Percentiles rank a stretch among this genome's conserved stretches.
These are phyloP conservation scores for Lymantria dispar DNA, from an alignment of 2,888 invertebrate species.

Conservation along the genomic window DNA sequence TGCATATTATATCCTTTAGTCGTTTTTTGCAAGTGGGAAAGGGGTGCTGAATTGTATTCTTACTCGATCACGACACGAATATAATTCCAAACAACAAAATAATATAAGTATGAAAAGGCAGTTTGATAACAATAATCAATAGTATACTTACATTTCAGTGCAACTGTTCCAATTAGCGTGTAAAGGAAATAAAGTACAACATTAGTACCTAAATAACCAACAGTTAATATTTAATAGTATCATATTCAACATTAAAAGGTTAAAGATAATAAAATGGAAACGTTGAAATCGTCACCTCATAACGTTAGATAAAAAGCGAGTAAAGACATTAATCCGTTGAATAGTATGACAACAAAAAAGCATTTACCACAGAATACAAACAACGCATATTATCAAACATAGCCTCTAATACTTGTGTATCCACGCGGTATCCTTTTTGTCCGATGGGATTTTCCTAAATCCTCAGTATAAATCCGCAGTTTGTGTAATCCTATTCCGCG, in stretches of 20 bases:
- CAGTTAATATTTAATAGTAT: background rate
- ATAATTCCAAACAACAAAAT: no score
- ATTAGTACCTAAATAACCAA: slow-evolving; percentile 23
- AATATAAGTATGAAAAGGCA: no score
- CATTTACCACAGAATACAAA: slow-evolving; percentile 39
- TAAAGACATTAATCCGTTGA: slow-evolving; percentile 7
- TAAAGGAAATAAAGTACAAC: slow-evolving; percentile 36
- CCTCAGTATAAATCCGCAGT: slow-evolving; percentile 70
- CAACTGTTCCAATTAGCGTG: slow-evolving; percentile 68
- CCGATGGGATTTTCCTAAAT: slow-evolving; percentile 61
- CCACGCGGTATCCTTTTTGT: slow-evolving; percentile 56
- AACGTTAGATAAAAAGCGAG: slow-evolving; percentile 1
- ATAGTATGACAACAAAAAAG: slow-evolving; percentile 8
- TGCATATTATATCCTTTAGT: no score
- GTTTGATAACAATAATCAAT: background rate
- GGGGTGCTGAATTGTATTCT: no score
- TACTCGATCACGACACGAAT: no score
- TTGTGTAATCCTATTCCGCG: slow-evolving; percentile 66
- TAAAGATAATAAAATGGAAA: background rate
- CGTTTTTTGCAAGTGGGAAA: no score
- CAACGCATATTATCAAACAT: slow-evolving; percentile 57
- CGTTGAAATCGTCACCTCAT: slow-evolving; percentile 25
- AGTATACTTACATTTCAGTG: slow-evolving; percentile 79
- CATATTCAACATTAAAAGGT: background rate
- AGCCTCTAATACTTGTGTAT: slow-evolving; percentile 53